Evolutionary conservation across 2,888 invertebrate species (phyloP).

Genomic region (Pherbina coryleti): DNA sequence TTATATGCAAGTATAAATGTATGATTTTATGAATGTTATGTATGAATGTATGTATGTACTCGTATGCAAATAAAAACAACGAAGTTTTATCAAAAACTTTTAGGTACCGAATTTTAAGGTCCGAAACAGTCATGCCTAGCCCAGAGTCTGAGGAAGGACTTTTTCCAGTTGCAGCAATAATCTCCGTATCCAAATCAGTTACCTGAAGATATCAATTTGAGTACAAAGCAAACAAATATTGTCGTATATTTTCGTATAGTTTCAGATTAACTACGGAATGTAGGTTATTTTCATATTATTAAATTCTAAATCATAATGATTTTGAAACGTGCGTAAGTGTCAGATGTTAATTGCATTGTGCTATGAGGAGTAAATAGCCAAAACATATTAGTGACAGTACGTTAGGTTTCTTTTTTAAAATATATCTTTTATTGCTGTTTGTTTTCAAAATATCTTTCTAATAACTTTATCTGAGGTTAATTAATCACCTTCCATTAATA

Average conservation of each 20-base stretch:
- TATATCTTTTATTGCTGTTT: too few species aligned
- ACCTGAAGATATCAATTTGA: constrained; percentile 65
- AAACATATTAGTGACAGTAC: too few species aligned
- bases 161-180: constrained; percentile 75
- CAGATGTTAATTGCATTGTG: background rate
- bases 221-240: constrained; percentile 54
- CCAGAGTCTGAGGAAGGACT: constrained; percentile 96
- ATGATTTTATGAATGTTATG: background rate
- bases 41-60: background rate
- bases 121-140: constrained; percentile 86
- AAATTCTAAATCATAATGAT: background rate
- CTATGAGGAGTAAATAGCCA: background rate
- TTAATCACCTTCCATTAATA: too few species aligned
- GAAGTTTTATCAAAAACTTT: constrained; percentile 35
- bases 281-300: background rate
- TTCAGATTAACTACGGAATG: background rate
- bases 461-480: too few species aligned
- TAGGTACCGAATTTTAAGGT: constrained; percentile 77
- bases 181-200: constrained; percentile 70
- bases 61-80: constrained; percentile 11
- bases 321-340: background rate
- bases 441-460: too few species aligned
- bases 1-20: background rate
- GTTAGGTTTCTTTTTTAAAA: too few species aligned
- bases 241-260: background rate